phyloP scores from a whole-genome alignment of 1,140 invertebrate species.

The Drosophila sturtevanti region DNA sequence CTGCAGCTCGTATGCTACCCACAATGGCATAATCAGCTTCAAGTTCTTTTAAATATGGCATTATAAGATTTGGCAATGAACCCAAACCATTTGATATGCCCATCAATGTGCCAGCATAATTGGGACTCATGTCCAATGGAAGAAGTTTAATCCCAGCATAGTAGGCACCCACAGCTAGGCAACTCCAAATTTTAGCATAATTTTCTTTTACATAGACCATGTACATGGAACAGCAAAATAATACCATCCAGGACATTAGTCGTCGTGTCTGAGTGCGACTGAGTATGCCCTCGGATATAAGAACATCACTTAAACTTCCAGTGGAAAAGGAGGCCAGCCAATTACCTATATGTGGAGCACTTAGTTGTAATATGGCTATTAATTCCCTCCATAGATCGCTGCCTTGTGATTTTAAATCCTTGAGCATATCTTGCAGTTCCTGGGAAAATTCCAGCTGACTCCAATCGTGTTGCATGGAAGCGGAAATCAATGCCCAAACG shows the following conservation, averaged over 20 bases:
- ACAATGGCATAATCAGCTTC: constrained; percentile 46
- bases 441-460: constrained; percentile 93
- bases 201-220: constrained; percentile 82
- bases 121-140: constrained; percentile 90
- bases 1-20: constrained; percentile 37
- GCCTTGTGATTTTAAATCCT: constrained; percentile 23
- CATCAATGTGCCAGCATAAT: constrained; percentile 91
- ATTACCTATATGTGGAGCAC: constrained; percentile 46
- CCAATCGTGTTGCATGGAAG: constrained; percentile 90
- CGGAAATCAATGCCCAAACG: constrained; percentile 86
- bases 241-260: constrained; percentile 84
- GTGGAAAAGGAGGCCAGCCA: constrained; percentile 54
- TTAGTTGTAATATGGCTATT: constrained; percentile 11
- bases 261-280: constrained; percentile 85
- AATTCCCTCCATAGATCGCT: constrained; percentile 38
- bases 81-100: constrained; percentile 87
- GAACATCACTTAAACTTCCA: constrained; percentile 85
- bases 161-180: constrained; percentile 85
- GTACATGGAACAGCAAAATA: constrained; percentile 83
- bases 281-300: constrained; percentile 49
- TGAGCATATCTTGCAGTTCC: constrained; percentile 86
- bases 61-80: constrained; percentile 36
- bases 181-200: constrained; percentile 26
- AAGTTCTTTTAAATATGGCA: constrained; percentile 47
- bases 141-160: constrained; percentile 89